Percentiles rank a stretch among this genome's conserved stretches.
These are phyloP conservation scores for Eurypyga helias DNA, from an alignment of 2,113 vertebrate genomes.

Conservation along the genomic window DNA sequence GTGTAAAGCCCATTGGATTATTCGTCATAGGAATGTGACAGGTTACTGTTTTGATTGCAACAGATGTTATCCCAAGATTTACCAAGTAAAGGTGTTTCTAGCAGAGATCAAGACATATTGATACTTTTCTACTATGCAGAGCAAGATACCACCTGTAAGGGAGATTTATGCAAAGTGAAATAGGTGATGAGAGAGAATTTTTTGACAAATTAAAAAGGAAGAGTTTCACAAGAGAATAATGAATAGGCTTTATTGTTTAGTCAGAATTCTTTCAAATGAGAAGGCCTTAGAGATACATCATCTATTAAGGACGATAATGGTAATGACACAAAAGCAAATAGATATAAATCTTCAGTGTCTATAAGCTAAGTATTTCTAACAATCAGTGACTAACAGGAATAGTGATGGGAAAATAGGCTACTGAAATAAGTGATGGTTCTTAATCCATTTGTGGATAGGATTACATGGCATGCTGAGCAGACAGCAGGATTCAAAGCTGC, in stretches of 20 bases:
- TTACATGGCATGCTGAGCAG: not conserved
- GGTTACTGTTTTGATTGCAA: not conserved
- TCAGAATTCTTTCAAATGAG: not conserved
- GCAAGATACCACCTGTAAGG: not conserved
- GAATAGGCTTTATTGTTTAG: not conserved
- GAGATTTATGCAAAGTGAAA: not conserved
- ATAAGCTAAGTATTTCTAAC: not conserved
- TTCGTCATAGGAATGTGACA: not conserved
- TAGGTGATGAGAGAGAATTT: not conserved
- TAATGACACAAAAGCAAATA: not conserved
- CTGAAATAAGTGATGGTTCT: not conserved
- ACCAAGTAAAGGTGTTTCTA: not conserved
- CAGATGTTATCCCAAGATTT: not conserved
- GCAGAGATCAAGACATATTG: not conserved
- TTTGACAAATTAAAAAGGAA: not conserved
- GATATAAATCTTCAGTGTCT: not conserved
- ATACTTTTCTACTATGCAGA: not conserved
- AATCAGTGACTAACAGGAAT: not conserved
- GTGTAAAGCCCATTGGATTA: not conserved
- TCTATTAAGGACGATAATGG: not conserved
- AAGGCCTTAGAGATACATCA: not conserved
- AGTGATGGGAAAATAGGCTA: not conserved
- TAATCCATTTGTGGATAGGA: not conserved
- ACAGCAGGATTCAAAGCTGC: not conserved
- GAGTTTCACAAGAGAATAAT: not conserved